A percentile compares a stretch with the other conserved stretches of the same genome.
phyloP scores from a whole-genome alignment of 2,797 vertebrate genomes.

The Argentina silus region DNA sequence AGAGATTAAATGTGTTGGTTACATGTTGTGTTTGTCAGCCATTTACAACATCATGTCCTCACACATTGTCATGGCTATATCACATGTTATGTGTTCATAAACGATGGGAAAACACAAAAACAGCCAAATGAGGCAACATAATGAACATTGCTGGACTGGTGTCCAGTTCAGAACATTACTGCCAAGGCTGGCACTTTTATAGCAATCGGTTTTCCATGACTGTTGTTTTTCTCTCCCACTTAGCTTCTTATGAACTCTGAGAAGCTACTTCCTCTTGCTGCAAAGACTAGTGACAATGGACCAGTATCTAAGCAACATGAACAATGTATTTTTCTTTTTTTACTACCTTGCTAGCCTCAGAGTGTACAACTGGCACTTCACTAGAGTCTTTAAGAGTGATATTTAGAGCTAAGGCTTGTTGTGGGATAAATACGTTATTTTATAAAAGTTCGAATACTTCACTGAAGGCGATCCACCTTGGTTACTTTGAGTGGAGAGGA shows the following conservation, averaged over 20 bases:
- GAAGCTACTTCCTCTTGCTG: not conserved
- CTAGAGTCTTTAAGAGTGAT: not conserved
- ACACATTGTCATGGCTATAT: not conserved
- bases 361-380: not conserved
- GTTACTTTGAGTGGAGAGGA: not conserved
- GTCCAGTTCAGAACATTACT: slow-evolving; percentile 9
- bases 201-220: slow-evolving; percentile 8
- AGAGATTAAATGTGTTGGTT: not conserved
- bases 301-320: not conserved
- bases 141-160: not conserved
- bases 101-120: not conserved
- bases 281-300: not conserved
- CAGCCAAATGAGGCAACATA: not conserved
- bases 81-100: not conserved
- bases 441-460: too few species aligned
- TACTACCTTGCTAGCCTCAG: not conserved
- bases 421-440: too few species aligned
- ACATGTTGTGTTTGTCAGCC: not conserved
- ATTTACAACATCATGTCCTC: not conserved
- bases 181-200: slow-evolving; percentile 15
- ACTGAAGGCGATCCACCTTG: too few species aligned
- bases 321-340: not conserved
- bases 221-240: not conserved
- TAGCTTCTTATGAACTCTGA: not conserved
- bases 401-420: too few species aligned